Evolutionary conservation across 2,797 vertebrate genomes (phyloP).

Genomic region (Meda fulgida): DNA sequence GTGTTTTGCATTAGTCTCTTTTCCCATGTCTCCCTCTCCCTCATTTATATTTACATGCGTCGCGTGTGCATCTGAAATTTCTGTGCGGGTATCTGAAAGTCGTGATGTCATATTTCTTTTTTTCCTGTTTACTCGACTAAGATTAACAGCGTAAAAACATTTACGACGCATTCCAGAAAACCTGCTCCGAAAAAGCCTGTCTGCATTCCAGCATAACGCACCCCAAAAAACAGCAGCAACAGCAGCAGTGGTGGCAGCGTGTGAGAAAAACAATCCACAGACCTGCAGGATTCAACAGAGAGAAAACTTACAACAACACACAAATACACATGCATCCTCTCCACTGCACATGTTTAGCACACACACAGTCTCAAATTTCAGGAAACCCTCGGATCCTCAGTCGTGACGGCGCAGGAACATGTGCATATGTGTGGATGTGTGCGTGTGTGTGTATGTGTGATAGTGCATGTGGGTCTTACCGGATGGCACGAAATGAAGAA

Average conservation of each 20-base stretch:
- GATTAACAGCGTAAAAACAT: conserved; percentile 63
- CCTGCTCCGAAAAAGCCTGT: conserved; percentile 59
- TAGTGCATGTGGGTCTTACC: conserved; percentile 76
- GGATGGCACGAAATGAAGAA: conserved; percentile 85
- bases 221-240: conserved; percentile 52
- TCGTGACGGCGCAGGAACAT: conserved; percentile 54
- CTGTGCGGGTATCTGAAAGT: conserved; percentile 42
- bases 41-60: conserved; percentile 16
- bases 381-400: conserved; percentile 74
- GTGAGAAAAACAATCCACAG: conserved; percentile 58
- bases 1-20: conserved; percentile 55
- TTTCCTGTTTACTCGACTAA: conserved; percentile 61
- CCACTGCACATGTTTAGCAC: conserved; percentile 71
- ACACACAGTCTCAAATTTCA: conserved; percentile 74
- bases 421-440: conserved; percentile 32
- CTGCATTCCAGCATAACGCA: conserved; percentile 58
- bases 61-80: conserved; percentile 39
- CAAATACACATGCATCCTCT: conserved; percentile 49
- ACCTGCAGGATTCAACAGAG: conserved; percentile 60
- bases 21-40: conserved; percentile 63
- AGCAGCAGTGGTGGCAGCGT: conserved; percentile 42
- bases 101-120: conserved; percentile 51
- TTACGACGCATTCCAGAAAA: conserved; percentile 71
- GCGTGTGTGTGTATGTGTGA: conserved; percentile 35
- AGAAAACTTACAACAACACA: conserved; percentile 60